These are phyloP conservation scores for Eufriesea mexicana DNA, from an alignment of 1,140 invertebrate genomes.

Conservation along the genomic window DNA sequence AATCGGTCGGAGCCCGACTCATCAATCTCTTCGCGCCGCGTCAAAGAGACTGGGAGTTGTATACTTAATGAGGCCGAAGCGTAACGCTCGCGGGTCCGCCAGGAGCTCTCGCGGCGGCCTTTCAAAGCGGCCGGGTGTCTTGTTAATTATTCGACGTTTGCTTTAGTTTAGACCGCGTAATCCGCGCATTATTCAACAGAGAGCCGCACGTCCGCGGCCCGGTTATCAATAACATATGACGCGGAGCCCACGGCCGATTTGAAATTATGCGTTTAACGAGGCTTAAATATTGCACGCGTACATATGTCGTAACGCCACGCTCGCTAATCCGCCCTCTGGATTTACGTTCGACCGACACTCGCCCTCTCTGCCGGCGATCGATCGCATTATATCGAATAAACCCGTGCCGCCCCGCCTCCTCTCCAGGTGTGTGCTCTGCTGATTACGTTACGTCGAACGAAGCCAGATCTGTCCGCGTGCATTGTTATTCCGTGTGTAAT, in stretches of 20 bases:
- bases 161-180: constrained; percentile 45
- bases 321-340: constrained; percentile 29
- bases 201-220: background rate
- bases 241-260: constrained; percentile 41
- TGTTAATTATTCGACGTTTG: constrained; percentile 54
- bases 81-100: constrained; percentile 37
- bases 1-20: constrained; percentile 28
- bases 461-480: background rate
- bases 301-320: background rate
- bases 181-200: constrained; percentile 45
- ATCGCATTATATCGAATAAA: constrained; percentile 39
- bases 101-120: constrained; percentile 15
- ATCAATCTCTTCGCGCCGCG: constrained; percentile 48
- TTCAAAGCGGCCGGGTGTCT: constrained; percentile 35
- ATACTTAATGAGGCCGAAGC: constrained; percentile 49
- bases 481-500: constrained; percentile 27
- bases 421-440: background rate
- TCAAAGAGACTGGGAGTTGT: constrained; percentile 49
- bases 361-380: background rate
- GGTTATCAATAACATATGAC: constrained; percentile 55
- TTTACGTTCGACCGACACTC: constrained; percentile 4
- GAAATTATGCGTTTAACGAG: constrained; percentile 53
- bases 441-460: constrained; percentile 26
- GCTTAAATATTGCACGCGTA: constrained; percentile 43
- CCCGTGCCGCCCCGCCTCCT: background rate